Evolutionary conservation across 2,888 invertebrate species (phyloP).

Genomic region (Rutpela maculata): DNA sequence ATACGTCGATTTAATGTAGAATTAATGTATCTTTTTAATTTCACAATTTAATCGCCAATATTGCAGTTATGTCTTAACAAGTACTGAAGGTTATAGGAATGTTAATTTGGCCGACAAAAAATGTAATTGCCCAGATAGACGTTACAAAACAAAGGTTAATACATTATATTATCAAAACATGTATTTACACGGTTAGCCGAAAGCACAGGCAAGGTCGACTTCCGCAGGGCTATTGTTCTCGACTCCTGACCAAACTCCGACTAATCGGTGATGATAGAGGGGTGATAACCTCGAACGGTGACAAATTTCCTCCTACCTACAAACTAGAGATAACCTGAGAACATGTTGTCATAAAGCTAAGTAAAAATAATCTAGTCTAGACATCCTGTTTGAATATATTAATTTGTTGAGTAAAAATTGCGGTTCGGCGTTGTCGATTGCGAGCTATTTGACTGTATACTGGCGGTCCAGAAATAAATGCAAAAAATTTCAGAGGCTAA

Average conservation of each 20-base stretch:
- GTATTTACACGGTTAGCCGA: background rate
- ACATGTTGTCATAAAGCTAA: background rate
- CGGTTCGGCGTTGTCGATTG: no score
- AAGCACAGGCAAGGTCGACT: conserved; percentile 23
- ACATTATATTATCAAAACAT: background rate
- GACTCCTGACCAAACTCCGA: conserved; percentile 4
- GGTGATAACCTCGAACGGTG: conserved; percentile 23
- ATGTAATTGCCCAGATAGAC: background rate
- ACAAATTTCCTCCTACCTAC: conserved; percentile 9
- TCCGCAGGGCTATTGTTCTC: conserved; percentile 27
- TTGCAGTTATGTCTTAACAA: no score
- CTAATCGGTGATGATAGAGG: conserved; percentile 4
- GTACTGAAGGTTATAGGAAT: no score
- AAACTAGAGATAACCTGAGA: background rate
- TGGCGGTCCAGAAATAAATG: no score
- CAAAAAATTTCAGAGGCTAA: no score
- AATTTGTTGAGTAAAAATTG: no score
- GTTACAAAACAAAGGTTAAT: background rate
- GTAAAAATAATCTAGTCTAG: background rate
- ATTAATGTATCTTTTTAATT: no score
- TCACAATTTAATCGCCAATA: no score
- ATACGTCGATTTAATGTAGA: no score
- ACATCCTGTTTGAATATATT: background rate
- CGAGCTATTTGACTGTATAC: no score
- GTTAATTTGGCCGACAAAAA: no score